Base-by-base conservation (phyloP, 2,797 vertebrate genomes). In the Sebastes matsubarae region DNA sequence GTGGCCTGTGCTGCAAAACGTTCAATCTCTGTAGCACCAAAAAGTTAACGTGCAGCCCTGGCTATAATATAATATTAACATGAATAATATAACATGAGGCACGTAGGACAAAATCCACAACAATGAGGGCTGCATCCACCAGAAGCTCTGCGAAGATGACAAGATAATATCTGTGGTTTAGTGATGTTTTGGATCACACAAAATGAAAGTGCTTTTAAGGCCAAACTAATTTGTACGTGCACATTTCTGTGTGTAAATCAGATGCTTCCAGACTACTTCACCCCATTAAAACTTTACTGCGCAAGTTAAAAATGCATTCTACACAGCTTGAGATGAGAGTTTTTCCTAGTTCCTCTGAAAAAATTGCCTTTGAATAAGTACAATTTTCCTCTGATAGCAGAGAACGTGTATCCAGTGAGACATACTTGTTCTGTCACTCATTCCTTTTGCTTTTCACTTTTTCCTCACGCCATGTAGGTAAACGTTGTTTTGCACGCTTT, bases 261-360 rank as follows among this genome's bases (percentile, higher is more conserved):
- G 8, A 68, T 24, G 75, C 59, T 69, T 54, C 25, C 80, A 63
- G 72, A 77, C 27, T 46, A 77, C 72, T 57, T 79, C 34, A 65
- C 12, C 29, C 20, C 34, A 59, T 80, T 77, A 73, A 80, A 84
- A 77, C 42, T 82, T 80, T 8, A 81, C 32, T 38, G 20, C 59
- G 9, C 29, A 42, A 25, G 59, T 82, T 69, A 79, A 77, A 87
- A 84, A 81, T 75, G 46, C 64, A 81, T 34, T 74, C 6, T 12
- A 20, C 38, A 71, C 64, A 73, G 61, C 29, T 63, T 25, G 50
- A 68, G 54, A 46, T 18, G 1, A 29, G 25, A n/a, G 64, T 24
- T 66, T 61, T 18, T 81, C n/a, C 13, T 3, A 55, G 36, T 65
- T 75, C 20, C 0, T 52, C 22, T 55, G 14, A 65, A 52, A 0